Evolutionary conservation across 2,797 vertebrate species (phyloP), one percentile per base, ranked within the genome.

Genomic region (Ptychobarbus kaznakovi): DNA sequence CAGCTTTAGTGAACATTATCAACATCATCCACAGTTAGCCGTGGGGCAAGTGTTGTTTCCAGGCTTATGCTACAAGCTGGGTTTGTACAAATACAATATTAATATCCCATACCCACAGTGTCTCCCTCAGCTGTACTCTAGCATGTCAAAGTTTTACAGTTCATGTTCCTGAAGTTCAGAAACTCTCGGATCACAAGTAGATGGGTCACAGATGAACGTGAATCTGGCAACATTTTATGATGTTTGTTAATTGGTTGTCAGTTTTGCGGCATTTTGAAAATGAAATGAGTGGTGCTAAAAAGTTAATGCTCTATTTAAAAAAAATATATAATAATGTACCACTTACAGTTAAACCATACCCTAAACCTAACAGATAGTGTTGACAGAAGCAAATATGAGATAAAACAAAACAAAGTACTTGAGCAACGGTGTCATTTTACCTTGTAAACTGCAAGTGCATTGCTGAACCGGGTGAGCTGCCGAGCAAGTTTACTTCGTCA

Each of bases 1-100:
- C 66, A 85, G 74, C 81, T 81, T 69, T 82, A 35, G 53, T 65
- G 42, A 84, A 85, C 44, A 78, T 81, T 85, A 87, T 66, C 79
- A 81, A 65, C 51, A 69, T 53, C 79, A 66, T 49, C 51, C 79
- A 32, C 75, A 56, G 78, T 66, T 84, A 75, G 69, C 82, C 63
- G 32, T 7, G 28, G 11, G 82, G 40, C 72, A 68, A 77, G 6
- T 51, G 12, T 75, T 81, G 82, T 63, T 84, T 77, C 70, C 79
- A 68, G 51, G 70, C 82, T 81, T 80, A 63, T 68, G 56, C 58
- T 80, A 70, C 81, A n/a, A n/a, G n/a, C n/a, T 51, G 51, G 51
- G 68, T 32, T 76, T 80, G 25, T 70, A 76, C 61, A 84, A n/a
- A 68, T 40, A 79, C 20, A 46, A 49, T 69, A 77, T 65, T 84